Conservation (phyloP, 1,140 invertebrate species). For the Dryas iulia region DNA sequence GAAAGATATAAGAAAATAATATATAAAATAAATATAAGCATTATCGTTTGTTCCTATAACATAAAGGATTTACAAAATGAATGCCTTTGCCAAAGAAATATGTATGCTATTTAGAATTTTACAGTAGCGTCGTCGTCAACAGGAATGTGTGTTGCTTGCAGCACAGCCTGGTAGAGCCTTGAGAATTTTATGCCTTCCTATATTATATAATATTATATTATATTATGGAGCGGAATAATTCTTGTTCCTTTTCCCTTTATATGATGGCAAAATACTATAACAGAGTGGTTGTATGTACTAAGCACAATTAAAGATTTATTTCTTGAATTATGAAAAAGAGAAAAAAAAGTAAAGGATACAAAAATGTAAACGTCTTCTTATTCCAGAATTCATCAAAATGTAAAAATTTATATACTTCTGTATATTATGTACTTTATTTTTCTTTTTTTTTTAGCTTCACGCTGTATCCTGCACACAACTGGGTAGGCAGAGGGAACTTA, state of each 20-base stretch:
- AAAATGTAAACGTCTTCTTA: no score
- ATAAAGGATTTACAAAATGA: constrained; percentile 20
- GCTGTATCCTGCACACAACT: no score
- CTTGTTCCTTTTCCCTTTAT: neutral
- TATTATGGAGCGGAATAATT: neutral
- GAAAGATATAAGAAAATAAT: neutral
- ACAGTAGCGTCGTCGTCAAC: neutral
- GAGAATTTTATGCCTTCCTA: neutral
- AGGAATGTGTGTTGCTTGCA: neutral
- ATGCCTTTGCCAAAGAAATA: constrained; percentile 21
- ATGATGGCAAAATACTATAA: neutral
- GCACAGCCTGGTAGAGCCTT: constrained; percentile 1
- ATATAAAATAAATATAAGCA: neutral
- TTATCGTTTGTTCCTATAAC: no score
- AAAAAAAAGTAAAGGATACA: no score
- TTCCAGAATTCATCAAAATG: no score
- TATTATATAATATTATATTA: neutral
- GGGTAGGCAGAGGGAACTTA: no score
- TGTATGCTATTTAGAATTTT: constrained; percentile 21
- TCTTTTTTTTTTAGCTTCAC: no score
- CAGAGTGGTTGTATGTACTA: no score
- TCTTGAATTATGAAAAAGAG: no score
- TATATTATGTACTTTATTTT: no score
- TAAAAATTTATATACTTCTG: no score
- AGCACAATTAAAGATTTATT: no score